These are phyloP conservation scores for Platysteira castanea DNA, from an alignment of 2,113 vertebrate genomes.

Conservation along the genomic window DNA sequence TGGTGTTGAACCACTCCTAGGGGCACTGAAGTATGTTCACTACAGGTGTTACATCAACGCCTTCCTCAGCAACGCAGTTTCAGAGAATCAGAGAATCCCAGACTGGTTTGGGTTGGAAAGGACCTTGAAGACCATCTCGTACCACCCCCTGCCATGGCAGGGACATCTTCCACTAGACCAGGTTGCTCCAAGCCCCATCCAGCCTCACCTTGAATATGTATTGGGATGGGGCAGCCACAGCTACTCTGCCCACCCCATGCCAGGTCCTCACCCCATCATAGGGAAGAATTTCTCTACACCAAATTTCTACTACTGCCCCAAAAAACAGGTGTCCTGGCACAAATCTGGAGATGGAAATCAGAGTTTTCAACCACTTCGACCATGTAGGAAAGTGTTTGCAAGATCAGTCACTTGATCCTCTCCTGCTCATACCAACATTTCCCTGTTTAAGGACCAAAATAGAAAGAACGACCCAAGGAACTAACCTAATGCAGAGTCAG, in stretches of 20 bases:
- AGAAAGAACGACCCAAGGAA: not conserved
- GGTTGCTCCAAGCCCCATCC: not conserved
- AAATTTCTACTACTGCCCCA: not conserved
- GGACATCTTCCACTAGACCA: not conserved
- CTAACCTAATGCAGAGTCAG: not conserved
- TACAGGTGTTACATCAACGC: not conserved
- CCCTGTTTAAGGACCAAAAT: not conserved
- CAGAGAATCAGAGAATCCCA: not conserved
- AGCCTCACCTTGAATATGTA: not conserved
- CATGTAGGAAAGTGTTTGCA: not conserved
- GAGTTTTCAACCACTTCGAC: not conserved
- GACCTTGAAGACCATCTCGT: rapidly evolving
- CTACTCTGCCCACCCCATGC: not conserved
- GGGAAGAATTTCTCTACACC: not conserved
- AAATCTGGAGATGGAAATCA: not conserved
- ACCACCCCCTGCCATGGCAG: not conserved
- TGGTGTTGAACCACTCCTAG: not conserved
- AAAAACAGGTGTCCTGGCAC: not conserved
- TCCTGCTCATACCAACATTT: not conserved
- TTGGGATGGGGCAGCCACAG: not conserved
- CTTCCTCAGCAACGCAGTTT: not conserved
- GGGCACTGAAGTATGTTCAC: not conserved
- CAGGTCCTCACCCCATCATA: not conserved
- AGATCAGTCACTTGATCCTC: not conserved
- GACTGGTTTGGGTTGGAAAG: not conserved